Conservation (phyloP, 2,797 vertebrate genomes). For the Melanotaenia nigrans region DNA sequence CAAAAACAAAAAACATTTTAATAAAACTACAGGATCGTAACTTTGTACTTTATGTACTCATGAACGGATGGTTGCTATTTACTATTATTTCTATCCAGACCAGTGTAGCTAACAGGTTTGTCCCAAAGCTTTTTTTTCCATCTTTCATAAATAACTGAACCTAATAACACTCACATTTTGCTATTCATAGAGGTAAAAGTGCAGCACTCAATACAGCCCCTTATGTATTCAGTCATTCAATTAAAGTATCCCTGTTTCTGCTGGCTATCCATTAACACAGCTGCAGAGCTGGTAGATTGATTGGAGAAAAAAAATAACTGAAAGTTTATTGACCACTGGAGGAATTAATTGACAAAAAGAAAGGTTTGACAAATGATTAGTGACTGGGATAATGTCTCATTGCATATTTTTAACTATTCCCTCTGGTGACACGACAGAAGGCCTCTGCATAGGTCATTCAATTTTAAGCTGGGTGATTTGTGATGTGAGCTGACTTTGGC, state of each 20-base stretch:
- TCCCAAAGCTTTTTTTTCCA: slow-evolving; percentile 46
- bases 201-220: slow-evolving; percentile 62
- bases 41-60: slow-evolving; percentile 51
- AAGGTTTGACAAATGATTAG: slow-evolving; percentile 73
- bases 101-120: slow-evolving; percentile 53
- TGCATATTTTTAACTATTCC: slow-evolving; percentile 59
- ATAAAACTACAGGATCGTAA: slow-evolving; percentile 43
- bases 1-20: slow-evolving; percentile 10
- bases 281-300: slow-evolving; percentile 68
- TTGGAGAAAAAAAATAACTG: slow-evolving; percentile 66
- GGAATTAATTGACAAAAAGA: slow-evolving; percentile 69
- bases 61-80: slow-evolving; percentile 48
- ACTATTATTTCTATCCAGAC: slow-evolving; percentile 45
- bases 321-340: slow-evolving; percentile 72
- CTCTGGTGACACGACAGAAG: slow-evolving; percentile 41
- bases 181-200: slow-evolving; percentile 57
- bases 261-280: slow-evolving; percentile 71
- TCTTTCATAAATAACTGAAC: slow-evolving; percentile 70
- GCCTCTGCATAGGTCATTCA: slow-evolving; percentile 44
- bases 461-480: slow-evolving; percentile 48
- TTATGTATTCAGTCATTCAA: slow-evolving; percentile 77
- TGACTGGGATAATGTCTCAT: slow-evolving; percentile 67
- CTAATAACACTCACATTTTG: slow-evolving; percentile 70
- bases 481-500: slow-evolving; percentile 46
- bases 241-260: slow-evolving; percentile 74